phyloP scores from a whole-genome alignment of 1,140 invertebrate species.

The Venturia canescens region DNA sequence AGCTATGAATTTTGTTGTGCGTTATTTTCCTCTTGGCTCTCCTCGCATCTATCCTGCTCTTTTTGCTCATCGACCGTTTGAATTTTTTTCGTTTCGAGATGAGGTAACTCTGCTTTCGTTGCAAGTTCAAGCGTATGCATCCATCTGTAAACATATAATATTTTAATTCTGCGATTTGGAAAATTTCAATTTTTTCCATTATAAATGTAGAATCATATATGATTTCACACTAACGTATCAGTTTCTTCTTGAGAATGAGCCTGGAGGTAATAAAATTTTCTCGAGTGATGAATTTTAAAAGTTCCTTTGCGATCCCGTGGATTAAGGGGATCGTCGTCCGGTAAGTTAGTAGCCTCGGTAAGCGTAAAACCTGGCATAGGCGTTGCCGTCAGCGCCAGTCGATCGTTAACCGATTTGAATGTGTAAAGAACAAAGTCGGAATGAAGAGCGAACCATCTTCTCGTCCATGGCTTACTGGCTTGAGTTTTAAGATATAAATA shows the following conservation, averaged over 20 bases:
- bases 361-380: conserved; percentile 81
- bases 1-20: conserved; percentile 64
- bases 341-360: conserved; percentile 67
- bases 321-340: conserved; percentile 71
- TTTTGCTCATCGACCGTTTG: too few relatives aligned
- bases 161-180: conserved; percentile 41
- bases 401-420: conserved; percentile 79
- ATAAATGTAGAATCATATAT: too few relatives aligned
- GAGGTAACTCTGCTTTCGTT: conserved; percentile 77
- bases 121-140: conserved; percentile 75
- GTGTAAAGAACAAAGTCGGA: conserved; percentile 82
- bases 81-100: conserved; percentile 45
- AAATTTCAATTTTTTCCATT: conserved; percentile 41
- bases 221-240: conserved; percentile 70
- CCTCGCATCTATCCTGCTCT: background rate
- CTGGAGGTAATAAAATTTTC: conserved; percentile 79
- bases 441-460: conserved; percentile 81
- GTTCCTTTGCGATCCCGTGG: conserved; percentile 74
- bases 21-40: conserved; percentile 43
- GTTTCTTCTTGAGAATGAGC: conserved; percentile 74
- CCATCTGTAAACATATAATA: conserved; percentile 71
- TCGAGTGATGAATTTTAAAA: conserved; percentile 80
- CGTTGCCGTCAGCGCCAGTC: conserved; percentile 79
- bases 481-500: conserved; percentile 80
- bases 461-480: conserved; percentile 78